phyloP scores from a whole-genome alignment of 1,140 invertebrate genomes.

The Pogonognathellus flavescens region DNA sequence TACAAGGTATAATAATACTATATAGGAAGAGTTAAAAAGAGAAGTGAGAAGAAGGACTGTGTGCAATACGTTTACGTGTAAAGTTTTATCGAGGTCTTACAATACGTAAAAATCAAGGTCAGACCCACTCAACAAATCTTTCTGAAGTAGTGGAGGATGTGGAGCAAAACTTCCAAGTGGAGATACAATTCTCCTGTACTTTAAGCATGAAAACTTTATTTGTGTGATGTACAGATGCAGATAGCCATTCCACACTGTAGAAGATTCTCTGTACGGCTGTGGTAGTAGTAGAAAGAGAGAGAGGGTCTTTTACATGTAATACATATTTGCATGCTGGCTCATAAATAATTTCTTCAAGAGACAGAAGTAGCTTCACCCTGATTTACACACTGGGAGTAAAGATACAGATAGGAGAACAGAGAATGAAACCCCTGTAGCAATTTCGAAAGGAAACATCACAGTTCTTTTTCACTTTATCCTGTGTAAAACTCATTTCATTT shows the following conservation, averaged over 20 bases:
- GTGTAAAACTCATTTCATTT: conserved; percentile 36
- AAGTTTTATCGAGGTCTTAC: conserved; percentile 33
- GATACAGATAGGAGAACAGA: neutral
- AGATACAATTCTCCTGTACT: neutral
- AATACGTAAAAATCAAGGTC: conserved; percentile 47
- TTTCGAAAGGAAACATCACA: conserved; percentile 40
- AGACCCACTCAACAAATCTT: conserved; percentile 30
- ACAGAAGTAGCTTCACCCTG: conserved; percentile 28
- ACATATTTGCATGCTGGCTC: conserved; percentile 35
- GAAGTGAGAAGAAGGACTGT: too few relatives aligned
- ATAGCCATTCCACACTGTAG: neutral
- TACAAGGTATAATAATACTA: too few relatives aligned
- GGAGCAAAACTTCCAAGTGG: conserved; percentile 7
- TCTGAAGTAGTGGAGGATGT: neutral
- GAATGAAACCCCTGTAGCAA: conserved; percentile 17
- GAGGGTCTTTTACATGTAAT: conserved; percentile 4
- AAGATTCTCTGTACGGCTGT: neutral
- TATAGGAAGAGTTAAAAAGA: neutral
- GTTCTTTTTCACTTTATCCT: conserved; percentile 48
- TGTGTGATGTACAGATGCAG: neutral
- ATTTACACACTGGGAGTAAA: neutral
- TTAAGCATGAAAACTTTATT: too few relatives aligned
- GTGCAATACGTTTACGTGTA: too few relatives aligned
- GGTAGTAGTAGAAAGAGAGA: neutral
- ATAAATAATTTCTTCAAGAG: conserved; percentile 34